phyloP scores from a whole-genome alignment of 2,888 invertebrate genomes.

The Polyommatus icarus region DNA sequence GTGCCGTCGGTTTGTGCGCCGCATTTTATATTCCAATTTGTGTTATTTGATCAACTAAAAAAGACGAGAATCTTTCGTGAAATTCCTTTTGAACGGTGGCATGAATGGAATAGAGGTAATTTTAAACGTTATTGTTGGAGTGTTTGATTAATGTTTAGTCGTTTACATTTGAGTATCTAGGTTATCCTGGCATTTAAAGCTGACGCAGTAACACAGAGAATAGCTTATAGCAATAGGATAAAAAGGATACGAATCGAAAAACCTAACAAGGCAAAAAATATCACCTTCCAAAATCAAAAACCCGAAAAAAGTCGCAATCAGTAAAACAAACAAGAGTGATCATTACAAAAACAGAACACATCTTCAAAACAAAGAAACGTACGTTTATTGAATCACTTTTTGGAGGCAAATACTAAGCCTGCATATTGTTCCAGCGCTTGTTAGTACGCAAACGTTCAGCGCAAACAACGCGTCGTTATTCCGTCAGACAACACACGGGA shows the following conservation, averaged over 20 bases:
- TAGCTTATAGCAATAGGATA: background rate
- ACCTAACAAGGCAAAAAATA: background rate
- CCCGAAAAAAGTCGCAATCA: constrained; percentile 22
- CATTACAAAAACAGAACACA: constrained; percentile 34
- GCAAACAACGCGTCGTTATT: constrained; percentile 67
- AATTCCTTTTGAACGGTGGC: background rate
- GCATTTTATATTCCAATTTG: constrained; percentile 22
- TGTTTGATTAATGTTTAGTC: background rate
- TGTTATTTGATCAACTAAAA: constrained; percentile 19
- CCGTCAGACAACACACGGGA: constrained; percentile 45
- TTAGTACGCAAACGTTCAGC: constrained; percentile 56
- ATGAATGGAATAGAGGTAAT: background rate
- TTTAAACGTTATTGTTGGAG: background rate
- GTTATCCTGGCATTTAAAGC: background rate
- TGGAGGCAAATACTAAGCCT: constrained; percentile 51
- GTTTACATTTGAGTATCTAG: too few species aligned
- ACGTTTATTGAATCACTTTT: constrained; percentile 62
- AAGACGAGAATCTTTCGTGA: background rate
- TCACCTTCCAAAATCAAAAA: background rate
- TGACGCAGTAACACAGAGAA: background rate
- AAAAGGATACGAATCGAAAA: background rate
- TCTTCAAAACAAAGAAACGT: constrained; percentile 37
- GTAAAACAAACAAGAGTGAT: constrained; percentile 8
- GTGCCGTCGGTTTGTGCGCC: background rate
- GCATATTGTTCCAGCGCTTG: constrained; percentile 57